Base-by-base conservation (phyloP, 2,888 invertebrate genomes). In the Anarsia innoxiella region DNA sequence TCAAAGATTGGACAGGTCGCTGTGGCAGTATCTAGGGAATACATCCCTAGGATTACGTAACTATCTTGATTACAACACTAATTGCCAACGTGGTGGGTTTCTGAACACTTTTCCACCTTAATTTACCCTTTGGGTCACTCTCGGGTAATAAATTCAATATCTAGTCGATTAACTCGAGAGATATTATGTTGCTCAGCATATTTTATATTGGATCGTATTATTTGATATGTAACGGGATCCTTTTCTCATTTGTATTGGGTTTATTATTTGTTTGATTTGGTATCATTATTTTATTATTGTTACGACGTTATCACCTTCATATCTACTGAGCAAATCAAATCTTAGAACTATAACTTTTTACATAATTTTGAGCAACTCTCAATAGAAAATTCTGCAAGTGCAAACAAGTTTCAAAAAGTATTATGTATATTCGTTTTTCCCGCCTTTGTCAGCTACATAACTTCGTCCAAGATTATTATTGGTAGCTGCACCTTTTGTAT, bases 51-150 rank as follows among this genome's bases (percentile, higher is more conserved):
- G 62, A 68, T 68, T 67, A 69, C 59, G 59, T 60, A 46, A 53
- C 53, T 59, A 70, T 69, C 68, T 68, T 68, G 68, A 71, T 70
- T 68, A 62, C 58, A 49, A 56, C 55, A 57, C 68, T 74, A 74
- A 76, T 74, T 75, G 66, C 57, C 31, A 23, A 8, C 12, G 12
- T 13, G 14, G 29, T n/a, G n/a, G n/a, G n/a, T 14, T 3, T 6
- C 3, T 12, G 13, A 11, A 50, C 55, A 52, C 52, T 56, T 53
- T 56, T 53, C 50, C 49, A 47, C 49, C 50, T 51, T 57, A 53
- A 56, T 53, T 51, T 48, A 49, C 30, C 12, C 14, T 32, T 1
- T 32, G 13, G 32, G 12, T 10, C n/a, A 12, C 14, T 26, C 43
- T 38, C 37, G 36, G 40, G 26, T 33, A 33, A 26, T 33, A 26